Conservation (phyloP, 2,113 vertebrate genomes). For the Tenrec ecaudatus region DNA sequence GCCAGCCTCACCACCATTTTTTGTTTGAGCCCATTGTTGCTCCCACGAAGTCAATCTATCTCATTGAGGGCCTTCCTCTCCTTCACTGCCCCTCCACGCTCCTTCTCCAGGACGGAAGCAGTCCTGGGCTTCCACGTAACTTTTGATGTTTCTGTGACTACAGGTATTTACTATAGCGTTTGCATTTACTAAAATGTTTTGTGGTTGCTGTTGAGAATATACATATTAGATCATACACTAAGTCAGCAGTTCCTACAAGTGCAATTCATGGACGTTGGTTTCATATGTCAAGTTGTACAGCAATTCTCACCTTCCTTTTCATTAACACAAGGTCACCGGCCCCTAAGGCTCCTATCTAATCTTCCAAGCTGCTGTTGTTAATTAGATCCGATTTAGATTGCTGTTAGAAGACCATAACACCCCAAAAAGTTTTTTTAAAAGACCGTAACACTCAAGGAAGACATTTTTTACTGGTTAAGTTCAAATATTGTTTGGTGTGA, state of each 20-base stretch:
- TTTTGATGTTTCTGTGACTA: not conserved
- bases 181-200: not conserved
- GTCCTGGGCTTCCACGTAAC: not conserved
- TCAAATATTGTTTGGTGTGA: not conserved
- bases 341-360: not conserved
- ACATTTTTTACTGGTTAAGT: not conserved
- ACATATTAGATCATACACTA: not conserved
- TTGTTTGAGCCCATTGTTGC: too few relatives aligned
- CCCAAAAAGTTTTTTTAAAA: too few relatives aligned
- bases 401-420: not conserved
- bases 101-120: too few relatives aligned
- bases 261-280: not conserved
- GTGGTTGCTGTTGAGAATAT: not conserved
- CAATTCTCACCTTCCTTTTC: not conserved
- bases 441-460: not conserved
- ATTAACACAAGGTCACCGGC: not conserved
- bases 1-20: too few relatives aligned
- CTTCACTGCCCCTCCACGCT: too few relatives aligned
- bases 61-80: too few relatives aligned
- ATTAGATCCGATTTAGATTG: not conserved
- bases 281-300: not conserved
- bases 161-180: not conserved
- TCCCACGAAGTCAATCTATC: too few relatives aligned
- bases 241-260: not conserved
- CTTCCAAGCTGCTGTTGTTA: not conserved